Conservation (phyloP, 1,140 invertebrate species). For the Pseudomyrmex concolor region DNA sequence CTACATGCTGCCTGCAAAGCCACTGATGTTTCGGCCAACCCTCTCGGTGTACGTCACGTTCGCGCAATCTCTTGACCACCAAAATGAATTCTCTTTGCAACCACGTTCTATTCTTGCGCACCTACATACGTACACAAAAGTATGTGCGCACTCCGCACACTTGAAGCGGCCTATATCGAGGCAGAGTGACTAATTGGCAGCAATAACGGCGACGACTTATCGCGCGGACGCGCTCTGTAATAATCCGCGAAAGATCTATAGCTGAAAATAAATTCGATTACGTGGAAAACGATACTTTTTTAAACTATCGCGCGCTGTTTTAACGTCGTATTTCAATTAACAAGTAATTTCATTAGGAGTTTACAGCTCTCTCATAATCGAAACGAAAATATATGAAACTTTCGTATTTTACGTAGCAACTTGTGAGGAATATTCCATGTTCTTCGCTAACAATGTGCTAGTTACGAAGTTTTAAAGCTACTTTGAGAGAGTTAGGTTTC, state of each 20-base stretch:
- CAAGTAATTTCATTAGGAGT: not conserved
- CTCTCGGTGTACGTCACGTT: not conserved
- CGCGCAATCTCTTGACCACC: slow-evolving; percentile 23
- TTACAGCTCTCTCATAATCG: not conserved
- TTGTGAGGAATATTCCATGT: not conserved
- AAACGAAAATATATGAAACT: slow-evolving; percentile 32
- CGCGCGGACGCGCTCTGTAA: slow-evolving; percentile 20
- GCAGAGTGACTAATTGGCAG: slow-evolving; percentile 57
- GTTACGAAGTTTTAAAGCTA: slow-evolving; percentile 18
- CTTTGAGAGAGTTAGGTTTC: not conserved
- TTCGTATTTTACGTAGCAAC: not conserved
- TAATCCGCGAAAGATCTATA: slow-evolving; percentile 34
- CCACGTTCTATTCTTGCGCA: not conserved
- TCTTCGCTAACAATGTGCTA: slow-evolving; percentile 16
- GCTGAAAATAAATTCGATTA: not conserved
- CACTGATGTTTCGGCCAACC: not conserved
- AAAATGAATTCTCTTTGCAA: not conserved
- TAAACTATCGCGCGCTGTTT: not conserved
- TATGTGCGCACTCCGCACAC: not conserved
- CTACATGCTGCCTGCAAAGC: slow-evolving; percentile 21
- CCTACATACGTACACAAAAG: not conserved
- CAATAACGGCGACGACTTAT: slow-evolving; percentile 59
- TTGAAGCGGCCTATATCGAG: slow-evolving; percentile 23
- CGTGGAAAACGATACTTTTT: slow-evolving; percentile 11
- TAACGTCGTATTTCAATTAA: slow-evolving; percentile 9